These are phyloP conservation scores for Mugil cephalus DNA, from an alignment of 2,113 vertebrate species.

Conservation along the genomic window DNA sequence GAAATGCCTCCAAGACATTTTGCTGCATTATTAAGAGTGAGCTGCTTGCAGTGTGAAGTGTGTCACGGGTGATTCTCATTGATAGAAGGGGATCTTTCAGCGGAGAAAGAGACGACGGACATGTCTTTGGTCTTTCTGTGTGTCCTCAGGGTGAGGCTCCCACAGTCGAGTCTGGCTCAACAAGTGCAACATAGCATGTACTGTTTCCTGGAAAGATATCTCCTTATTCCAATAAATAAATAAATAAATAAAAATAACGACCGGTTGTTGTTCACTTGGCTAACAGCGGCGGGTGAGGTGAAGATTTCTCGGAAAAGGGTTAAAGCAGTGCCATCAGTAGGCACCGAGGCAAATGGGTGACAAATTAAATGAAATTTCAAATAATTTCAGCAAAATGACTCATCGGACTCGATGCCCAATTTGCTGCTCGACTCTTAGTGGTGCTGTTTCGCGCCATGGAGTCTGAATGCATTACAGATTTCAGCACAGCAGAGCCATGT, in stretches of 20 bases:
- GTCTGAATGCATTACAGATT: slow-evolving; percentile 36
- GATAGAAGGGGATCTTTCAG: slow-evolving; percentile 62
- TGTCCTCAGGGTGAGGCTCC: slow-evolving; percentile 25
- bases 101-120: slow-evolving; percentile 37
- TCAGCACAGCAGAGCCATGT: slow-evolving; percentile 8
- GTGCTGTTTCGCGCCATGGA: not conserved
- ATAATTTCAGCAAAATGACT: not conserved
- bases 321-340: not conserved
- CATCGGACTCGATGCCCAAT: slow-evolving; percentile 6
- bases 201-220: slow-evolving; percentile 1
- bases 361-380: not conserved
- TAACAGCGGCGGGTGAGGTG: too few species aligned
- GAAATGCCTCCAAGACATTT: slow-evolving; percentile 70
- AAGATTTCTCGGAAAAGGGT: not conserved
- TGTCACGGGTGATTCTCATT: slow-evolving; percentile 71
- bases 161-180: slow-evolving; percentile 7
- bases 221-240: slow-evolving; percentile 1
- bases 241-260: too few species aligned
- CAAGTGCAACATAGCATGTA: slow-evolving; percentile 9
- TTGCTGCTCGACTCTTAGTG: slow-evolving; percentile 7
- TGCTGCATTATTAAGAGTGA: slow-evolving; percentile 76
- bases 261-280: not conserved
- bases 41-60: slow-evolving; percentile 72
- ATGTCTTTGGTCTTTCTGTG: slow-evolving; percentile 33
- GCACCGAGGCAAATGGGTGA: not conserved